Conservation (phyloP, 2,888 invertebrate genomes). For the Xestia sexstrigata region DNA sequence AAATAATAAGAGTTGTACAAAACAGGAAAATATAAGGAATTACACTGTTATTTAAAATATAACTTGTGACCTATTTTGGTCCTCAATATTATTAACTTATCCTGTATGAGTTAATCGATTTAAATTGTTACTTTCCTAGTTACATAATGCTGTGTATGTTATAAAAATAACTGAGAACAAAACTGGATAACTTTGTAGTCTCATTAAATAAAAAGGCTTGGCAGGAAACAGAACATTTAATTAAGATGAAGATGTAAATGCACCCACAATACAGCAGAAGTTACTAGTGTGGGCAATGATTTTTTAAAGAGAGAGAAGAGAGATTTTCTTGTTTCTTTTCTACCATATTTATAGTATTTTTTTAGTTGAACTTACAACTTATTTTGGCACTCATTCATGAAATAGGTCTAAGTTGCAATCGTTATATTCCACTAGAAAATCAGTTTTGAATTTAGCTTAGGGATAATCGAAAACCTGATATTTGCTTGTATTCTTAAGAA, state of each 20-base stretch:
- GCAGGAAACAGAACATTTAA: too few species aligned
- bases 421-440: background rate
- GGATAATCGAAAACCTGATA: background rate
- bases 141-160: background rate
- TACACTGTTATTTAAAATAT: background rate
- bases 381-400: background rate
- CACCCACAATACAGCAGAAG: too few species aligned
- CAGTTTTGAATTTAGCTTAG: background rate
- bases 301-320: too few species aligned
- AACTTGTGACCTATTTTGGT: background rate
- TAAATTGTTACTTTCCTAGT: constrained; percentile 11
- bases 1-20: background rate
- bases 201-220: background rate
- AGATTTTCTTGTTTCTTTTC: too few species aligned
- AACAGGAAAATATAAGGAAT: constrained; percentile 15
- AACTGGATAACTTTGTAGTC: background rate
- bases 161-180: background rate
- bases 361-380: too few species aligned
- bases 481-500: background rate
- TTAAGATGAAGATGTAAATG: too few species aligned
- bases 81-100: constrained; percentile 9
- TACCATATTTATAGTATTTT: too few species aligned
- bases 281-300: too few species aligned
- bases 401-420: background rate
- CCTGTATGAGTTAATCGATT: background rate